Evolutionary conservation across 2,888 invertebrate genomes (phyloP).

Genomic region (Oxycera nigricornis): DNA sequence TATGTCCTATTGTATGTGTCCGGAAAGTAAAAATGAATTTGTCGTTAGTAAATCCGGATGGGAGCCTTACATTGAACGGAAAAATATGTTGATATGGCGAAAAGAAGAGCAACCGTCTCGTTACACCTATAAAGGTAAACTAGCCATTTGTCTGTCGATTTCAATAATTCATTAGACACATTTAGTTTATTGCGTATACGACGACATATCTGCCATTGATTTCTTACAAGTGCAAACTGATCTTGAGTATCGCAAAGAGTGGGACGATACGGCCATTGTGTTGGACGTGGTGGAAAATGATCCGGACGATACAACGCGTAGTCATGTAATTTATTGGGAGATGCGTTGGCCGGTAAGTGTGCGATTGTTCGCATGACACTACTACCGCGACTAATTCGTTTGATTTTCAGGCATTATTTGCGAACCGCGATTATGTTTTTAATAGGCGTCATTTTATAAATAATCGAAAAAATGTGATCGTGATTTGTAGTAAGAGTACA

Average conservation of each 20-base stretch:
- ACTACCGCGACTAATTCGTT: not conserved
- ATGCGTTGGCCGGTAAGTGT: conserved; percentile 83
- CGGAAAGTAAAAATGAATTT: conserved; percentile 48
- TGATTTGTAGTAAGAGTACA: conserved; percentile 74
- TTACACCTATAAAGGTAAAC: conserved; percentile 77
- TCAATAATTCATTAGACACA: too few species aligned
- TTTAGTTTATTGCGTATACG: conserved; percentile 79
- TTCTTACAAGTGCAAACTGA: conserved; percentile 85
- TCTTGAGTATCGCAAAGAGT: conserved; percentile 75
- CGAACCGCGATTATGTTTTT: conserved; percentile 87
- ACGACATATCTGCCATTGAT: conserved; percentile 79
- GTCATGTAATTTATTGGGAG: conserved; percentile 87
- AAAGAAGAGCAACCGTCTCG: conserved; percentile 73
- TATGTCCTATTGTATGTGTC: conserved; percentile 64
- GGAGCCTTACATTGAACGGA: conserved; percentile 80
- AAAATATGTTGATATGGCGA: conserved; percentile 83
- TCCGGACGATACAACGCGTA: conserved; percentile 66
- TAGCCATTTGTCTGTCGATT: too few species aligned
- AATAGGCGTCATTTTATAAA: conserved; percentile 73
- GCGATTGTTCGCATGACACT: not conserved
- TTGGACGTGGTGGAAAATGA: conserved; percentile 75
- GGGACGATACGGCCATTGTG: conserved; percentile 80
- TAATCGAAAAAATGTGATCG: conserved; percentile 66
- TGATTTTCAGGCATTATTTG: conserved; percentile 73
- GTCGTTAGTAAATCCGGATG: conserved; percentile 64